Conservation (phyloP, 2,888 invertebrate species). For the Platycheirus rosarum region DNA sequence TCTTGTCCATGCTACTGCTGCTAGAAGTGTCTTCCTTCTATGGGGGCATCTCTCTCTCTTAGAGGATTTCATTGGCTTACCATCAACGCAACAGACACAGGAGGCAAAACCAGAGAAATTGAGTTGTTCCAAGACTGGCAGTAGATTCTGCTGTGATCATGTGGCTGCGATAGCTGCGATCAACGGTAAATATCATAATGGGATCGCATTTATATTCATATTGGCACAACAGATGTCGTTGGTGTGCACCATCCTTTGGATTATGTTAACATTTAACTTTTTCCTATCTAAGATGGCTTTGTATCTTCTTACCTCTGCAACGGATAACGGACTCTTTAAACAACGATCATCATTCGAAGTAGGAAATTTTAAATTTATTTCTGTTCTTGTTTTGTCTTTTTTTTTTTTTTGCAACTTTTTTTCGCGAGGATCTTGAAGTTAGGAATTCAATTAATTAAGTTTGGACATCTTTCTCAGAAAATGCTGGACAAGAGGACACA, state of each 20-base stretch:
- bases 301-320: slow-evolving; percentile 35
- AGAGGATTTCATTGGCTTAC: slow-evolving; percentile 40
- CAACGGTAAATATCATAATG: slow-evolving; percentile 74
- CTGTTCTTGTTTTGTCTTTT: background rate
- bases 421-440: slow-evolving; percentile 28
- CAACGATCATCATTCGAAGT: slow-evolving; percentile 58
- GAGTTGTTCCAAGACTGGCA: slow-evolving; percentile 67
- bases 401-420: background rate
- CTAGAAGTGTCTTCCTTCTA: slow-evolving; percentile 18
- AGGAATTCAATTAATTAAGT: slow-evolving; percentile 69
- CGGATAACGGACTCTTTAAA: slow-evolving; percentile 64
- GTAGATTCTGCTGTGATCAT: slow-evolving; percentile 69
- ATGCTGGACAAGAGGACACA: slow-evolving; percentile 14
- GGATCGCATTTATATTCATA: slow-evolving; percentile 74
- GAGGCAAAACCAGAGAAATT: slow-evolving; percentile 62
- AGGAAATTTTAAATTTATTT: slow-evolving; percentile 7
- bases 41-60: slow-evolving; percentile 7
- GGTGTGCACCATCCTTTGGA: slow-evolving; percentile 71
- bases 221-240: slow-evolving; percentile 74
- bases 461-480: slow-evolving; percentile 64
- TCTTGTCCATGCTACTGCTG: slow-evolving; percentile 9
- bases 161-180: slow-evolving; percentile 63
- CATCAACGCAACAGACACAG: slow-evolving; percentile 34
- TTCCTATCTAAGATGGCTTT: slow-evolving; percentile 41
- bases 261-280: slow-evolving; percentile 65